Evolutionary conservation across 1,140 invertebrate genomes (phyloP).

Genomic region (Diplogasteroides magnus): DNA sequence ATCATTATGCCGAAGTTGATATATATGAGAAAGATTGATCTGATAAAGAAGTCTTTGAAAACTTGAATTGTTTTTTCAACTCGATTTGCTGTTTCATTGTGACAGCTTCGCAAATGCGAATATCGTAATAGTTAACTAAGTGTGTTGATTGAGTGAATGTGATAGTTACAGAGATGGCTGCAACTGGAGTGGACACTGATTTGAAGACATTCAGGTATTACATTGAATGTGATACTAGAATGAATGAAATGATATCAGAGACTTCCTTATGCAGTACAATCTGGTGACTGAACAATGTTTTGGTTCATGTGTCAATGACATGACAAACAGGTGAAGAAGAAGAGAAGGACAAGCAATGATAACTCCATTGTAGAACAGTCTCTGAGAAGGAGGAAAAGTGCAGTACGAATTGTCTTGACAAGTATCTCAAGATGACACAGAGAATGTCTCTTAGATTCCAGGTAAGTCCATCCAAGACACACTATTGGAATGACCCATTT

Average conservation of each 20-base stretch:
- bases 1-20: too few relatives aligned
- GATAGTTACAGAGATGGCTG: slow-evolving; percentile 3
- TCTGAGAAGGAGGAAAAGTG: slow-evolving; percentile 48
- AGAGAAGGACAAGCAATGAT: slow-evolving; percentile 3
- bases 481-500: not conserved
- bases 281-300: slow-evolving; percentile 49
- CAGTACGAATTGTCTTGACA: slow-evolving; percentile 46
- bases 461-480: not conserved
- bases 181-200: slow-evolving; percentile 30
- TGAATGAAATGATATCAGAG: slow-evolving; percentile 4
- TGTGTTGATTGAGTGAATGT: slow-evolving; percentile 5
- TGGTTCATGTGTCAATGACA: slow-evolving; percentile 41
- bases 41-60: too few relatives aligned
- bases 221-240: too few relatives aligned
- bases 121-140: not conserved
- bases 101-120: too few relatives aligned
- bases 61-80: too few relatives aligned
- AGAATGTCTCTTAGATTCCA: slow-evolving; percentile 48
- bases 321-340: slow-evolving; percentile 30
- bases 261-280: slow-evolving; percentile 53
- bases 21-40: too few relatives aligned
- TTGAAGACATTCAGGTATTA: slow-evolving; percentile 41
- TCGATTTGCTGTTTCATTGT: too few relatives aligned
- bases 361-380: slow-evolving; percentile 32
- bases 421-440: slow-evolving; percentile 52